These are phyloP conservation scores for Phragmatobia fuliginosa DNA, from an alignment of 2,888 invertebrate species.

Conservation along the genomic window DNA sequence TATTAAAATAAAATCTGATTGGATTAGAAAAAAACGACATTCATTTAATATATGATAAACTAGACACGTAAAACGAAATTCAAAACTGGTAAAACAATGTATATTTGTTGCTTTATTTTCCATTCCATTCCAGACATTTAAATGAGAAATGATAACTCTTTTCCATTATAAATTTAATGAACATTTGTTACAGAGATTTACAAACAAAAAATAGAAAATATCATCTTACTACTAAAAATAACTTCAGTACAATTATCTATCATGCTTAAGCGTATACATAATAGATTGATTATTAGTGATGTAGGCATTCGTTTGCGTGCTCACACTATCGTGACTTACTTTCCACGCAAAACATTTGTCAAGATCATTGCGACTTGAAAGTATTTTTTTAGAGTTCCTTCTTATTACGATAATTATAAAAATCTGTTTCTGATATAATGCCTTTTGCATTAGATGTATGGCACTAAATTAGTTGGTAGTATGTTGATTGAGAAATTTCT, in stretches of 20 bases:
- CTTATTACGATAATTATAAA: not conserved
- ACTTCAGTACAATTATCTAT: conserved; percentile 33
- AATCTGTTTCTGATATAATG: not conserved
- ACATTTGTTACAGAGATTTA: not conserved
- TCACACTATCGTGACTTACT: conserved; percentile 65
- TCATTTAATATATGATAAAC: too few relatives aligned
- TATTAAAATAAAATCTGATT: too few relatives aligned
- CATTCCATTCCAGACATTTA: too few relatives aligned
- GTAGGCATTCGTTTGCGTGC: conserved; percentile 69
- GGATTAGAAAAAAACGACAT: too few relatives aligned
- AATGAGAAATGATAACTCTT: too few relatives aligned
- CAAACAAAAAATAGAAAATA: conserved; percentile 20
- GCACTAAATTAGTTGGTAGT: too few relatives aligned
- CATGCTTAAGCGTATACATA: conserved; percentile 46
- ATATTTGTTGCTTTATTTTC: too few relatives aligned
- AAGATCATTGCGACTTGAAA: conserved; percentile 70
- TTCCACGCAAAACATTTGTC: conserved; percentile 74
- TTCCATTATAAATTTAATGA: too few relatives aligned
- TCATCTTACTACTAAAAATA: conserved; percentile 27
- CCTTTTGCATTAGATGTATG: not conserved
- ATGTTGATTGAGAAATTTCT: too few relatives aligned
- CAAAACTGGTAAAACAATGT: too few relatives aligned
- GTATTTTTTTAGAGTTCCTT: conserved; percentile 69
- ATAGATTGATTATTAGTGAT: conserved; percentile 39
- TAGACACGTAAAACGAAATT: too few relatives aligned